Base-by-base conservation (phyloP, 2,113 vertebrate genomes). In the Burhinus bistriatus region DNA sequence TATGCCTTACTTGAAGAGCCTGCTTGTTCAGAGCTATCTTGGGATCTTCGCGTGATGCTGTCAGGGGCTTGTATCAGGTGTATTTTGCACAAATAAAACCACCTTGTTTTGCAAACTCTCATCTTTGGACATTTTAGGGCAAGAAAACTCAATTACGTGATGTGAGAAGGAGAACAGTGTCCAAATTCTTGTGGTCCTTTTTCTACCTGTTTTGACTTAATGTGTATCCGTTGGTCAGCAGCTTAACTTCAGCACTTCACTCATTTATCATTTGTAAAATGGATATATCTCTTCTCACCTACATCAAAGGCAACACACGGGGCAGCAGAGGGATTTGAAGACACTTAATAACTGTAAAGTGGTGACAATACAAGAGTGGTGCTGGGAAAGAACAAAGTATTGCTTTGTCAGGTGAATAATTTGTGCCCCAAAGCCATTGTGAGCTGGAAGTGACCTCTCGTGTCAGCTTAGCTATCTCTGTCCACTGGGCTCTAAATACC, bases 381-480 rank as follows among this genome's bases (percentile, higher is more conserved):
- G 54, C 61, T 82, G 54, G n/a, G 71, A 73, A 94, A 95, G 40
- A 79, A 55, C 14, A 66, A 92, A 90, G 59, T 76, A 77, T 80
- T 72, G 36, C 75, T 83, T 90, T 85, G 84, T 54, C 71, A 92
- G 58, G 71, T 96, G 85, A 94, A 86, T 86, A 93, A 93, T 90
- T 93, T 90, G 66, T 4, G 25, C 85, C 87, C 54, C 68, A 85
- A 70, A 94, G 79, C 58, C 66, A 66, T 1, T 22, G 55, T 75
- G 79, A 97, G 59, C 51, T 68, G 72, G 76, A 90, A 90, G 59
- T 87, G 89, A 91, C 85, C 90, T 87, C 86, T n/a, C 61, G 57
- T 62, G 51, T 95, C 86, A 81, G 65, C 18, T 83, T 59, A 83
- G 78, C 45, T 38, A 1, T 61, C 69, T 79, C 76, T 92, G 51